These are phyloP conservation scores for Lordiphosa fenestrarum DNA, from an alignment of 2,888 invertebrate species.

Conservation along the genomic window DNA sequence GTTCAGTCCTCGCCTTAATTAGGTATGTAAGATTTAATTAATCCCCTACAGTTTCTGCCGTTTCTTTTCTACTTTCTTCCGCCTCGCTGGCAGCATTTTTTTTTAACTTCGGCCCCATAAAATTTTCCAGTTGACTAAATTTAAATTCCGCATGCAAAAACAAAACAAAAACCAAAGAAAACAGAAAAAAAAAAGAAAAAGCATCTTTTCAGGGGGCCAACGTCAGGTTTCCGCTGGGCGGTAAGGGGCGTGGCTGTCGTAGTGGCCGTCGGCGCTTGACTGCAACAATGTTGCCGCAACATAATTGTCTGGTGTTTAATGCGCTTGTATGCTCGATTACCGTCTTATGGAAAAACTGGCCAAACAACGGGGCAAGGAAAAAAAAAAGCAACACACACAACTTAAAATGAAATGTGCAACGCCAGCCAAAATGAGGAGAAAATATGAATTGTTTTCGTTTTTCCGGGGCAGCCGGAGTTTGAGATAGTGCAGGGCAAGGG, in stretches of 20 bases:
- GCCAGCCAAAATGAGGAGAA: slow-evolving; percentile 33
- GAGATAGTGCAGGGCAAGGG: neutral
- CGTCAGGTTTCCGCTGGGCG: slow-evolving; percentile 5
- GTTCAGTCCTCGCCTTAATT: too few relatives aligned
- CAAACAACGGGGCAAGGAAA: slow-evolving; percentile 1
- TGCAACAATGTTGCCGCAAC: slow-evolving; percentile 54
- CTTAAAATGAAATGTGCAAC: slow-evolving; percentile 23
- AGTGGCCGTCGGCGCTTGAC: slow-evolving; percentile 26
- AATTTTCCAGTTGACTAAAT: slow-evolving; percentile 61
- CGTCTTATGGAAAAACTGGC: slow-evolving; percentile 9
- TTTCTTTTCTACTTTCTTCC: neutral
- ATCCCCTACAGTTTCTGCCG: neutral
- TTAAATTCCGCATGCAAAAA: slow-evolving; percentile 57
- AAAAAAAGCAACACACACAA: too few relatives aligned
- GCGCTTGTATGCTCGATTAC: slow-evolving; percentile 50
- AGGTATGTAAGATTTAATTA: too few relatives aligned
- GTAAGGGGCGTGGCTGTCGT: slow-evolving; percentile 28
- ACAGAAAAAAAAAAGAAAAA: slow-evolving; percentile 18
- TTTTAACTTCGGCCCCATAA: slow-evolving; percentile 26
- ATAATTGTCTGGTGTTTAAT: slow-evolving; percentile 58
- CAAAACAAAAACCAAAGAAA: slow-evolving; percentile 17
- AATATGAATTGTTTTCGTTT: slow-evolving; percentile 50
- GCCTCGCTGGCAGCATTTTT: neutral
- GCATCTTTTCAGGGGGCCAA: slow-evolving; percentile 19
- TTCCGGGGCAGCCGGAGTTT: neutral